Base-by-base conservation (phyloP, 2,113 vertebrate species). In the Pampusana beccarii region DNA sequence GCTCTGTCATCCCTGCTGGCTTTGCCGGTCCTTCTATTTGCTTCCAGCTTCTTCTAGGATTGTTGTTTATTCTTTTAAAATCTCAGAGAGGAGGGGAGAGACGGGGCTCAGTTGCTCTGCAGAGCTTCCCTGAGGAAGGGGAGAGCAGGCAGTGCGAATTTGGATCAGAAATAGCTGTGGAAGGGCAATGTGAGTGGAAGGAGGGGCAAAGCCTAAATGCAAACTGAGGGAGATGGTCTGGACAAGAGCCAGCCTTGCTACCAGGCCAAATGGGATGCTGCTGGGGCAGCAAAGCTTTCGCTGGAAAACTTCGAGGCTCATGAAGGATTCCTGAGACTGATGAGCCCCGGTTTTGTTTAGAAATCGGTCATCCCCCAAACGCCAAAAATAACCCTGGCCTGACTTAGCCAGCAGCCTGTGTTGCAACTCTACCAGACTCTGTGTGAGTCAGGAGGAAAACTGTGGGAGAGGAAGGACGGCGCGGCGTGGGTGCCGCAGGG, bases 371-470 rank as follows among this genome's bases (percentile, higher is more conserved):
- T 71, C 48, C 65, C 83, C 48, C 86, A 87, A 84, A 72, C 2
- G 1, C 77, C 73, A 72, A 74, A 95, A 96, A 95, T 95, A 97
- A 79, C 86, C 65, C 44, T 67, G 86, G 73, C 80, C 91, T 95
- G 80, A 81, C 93, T 87, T 89, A 92, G 90, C 71, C 88, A 92
- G 82, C 64, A 94, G 80, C 56, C 80, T 48, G 83, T 93, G 83
- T 75, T 84, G 95, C 83, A 93, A 79, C 69, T 48, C 19, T 10
- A 89, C 65, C 83, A 93, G 94, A 44, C 83, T 93, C 79, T 71
- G 75, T 34, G 70, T 95, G 94, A 95, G 94, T 97, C 93, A 95
- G 95, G 91, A 91, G 56, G 88, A 95, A 94, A 95, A 71, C 83
- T 48, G 79, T 51, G 73, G 86, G 78, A 91, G 86, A 93, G 86